Conservation (phyloP, 2,113 vertebrate genomes). For the Hypanus sabinus region DNA sequence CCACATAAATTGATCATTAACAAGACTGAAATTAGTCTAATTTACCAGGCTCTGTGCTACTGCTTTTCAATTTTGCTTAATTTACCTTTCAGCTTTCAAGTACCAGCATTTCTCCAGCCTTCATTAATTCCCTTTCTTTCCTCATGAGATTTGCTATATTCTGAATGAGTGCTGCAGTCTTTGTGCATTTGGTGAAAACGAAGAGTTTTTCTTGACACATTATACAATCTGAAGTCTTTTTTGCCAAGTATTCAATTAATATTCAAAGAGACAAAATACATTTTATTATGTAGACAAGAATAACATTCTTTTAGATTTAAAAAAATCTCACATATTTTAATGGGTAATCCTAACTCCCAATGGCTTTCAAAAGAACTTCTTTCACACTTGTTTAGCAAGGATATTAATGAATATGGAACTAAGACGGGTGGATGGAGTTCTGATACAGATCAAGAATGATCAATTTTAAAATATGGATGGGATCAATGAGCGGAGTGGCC, state of each 20-base stretch:
- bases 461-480: no score
- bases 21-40: background rate
- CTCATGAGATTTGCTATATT: background rate
- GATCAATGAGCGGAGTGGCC: no score
- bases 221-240: background rate
- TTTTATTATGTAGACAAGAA: background rate
- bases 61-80: background rate
- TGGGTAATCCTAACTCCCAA: background rate
- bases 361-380: no score
- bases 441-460: no score
- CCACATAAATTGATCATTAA: background rate
- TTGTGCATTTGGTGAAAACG: background rate
- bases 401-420: no score
- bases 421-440: no score
- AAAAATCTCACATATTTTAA: background rate
- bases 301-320: background rate
- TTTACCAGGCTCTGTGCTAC: background rate
- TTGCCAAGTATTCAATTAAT: background rate
- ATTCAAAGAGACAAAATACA: background rate
- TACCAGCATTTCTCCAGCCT: background rate
- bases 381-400: no score
- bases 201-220: background rate
- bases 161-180: background rate
- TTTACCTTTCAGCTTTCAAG: background rate
- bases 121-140: background rate